Evolutionary conservation across 2,113 vertebrate species (phyloP).

Genomic region (Alethe diademata): DNA sequence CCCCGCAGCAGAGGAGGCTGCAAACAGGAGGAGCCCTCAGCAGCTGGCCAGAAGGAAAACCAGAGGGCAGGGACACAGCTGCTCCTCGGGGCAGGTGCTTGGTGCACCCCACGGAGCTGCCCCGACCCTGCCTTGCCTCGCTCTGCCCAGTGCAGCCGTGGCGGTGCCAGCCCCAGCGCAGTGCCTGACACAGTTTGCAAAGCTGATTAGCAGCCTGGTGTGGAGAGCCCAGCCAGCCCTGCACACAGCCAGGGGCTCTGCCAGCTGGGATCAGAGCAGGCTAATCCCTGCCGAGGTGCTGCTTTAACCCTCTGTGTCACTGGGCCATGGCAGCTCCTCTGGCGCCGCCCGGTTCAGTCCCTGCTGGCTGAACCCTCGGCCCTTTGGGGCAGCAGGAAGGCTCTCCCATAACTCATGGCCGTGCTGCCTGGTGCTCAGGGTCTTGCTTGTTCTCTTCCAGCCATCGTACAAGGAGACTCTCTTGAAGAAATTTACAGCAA

Average conservation of each 20-base stretch:
- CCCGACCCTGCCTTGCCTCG: not conserved
- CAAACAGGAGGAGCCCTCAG: not conserved
- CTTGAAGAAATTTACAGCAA: conserved; percentile 99
- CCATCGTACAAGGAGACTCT: conserved; percentile 98
- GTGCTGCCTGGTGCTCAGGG: not conserved
- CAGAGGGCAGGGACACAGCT: not conserved
- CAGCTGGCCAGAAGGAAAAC: rapidly evolving
- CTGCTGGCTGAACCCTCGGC: not conserved
- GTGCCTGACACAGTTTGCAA: not conserved
- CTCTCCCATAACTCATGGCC: rapidly evolving
- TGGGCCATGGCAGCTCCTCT: not conserved
- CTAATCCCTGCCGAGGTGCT: not conserved
- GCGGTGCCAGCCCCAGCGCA: rapidly evolving
- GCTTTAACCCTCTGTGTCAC: not conserved
- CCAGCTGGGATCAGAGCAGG: not conserved
- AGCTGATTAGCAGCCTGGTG: conserved; percentile 22
- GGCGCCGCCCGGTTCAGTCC: rapidly evolving
- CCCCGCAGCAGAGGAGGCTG: not conserved
- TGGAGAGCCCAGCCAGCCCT: not conserved
- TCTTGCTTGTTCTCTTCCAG: conserved; percentile 67
- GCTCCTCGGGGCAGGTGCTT: rapidly evolving
- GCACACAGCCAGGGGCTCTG: not conserved
- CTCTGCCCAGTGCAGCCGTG: rapidly evolving
- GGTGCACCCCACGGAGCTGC: not conserved
- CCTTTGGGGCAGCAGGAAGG: not conserved